These are phyloP conservation scores for Rhinoderma darwinii DNA, from an alignment of 2,113 vertebrate species.

Conservation along the genomic window DNA sequence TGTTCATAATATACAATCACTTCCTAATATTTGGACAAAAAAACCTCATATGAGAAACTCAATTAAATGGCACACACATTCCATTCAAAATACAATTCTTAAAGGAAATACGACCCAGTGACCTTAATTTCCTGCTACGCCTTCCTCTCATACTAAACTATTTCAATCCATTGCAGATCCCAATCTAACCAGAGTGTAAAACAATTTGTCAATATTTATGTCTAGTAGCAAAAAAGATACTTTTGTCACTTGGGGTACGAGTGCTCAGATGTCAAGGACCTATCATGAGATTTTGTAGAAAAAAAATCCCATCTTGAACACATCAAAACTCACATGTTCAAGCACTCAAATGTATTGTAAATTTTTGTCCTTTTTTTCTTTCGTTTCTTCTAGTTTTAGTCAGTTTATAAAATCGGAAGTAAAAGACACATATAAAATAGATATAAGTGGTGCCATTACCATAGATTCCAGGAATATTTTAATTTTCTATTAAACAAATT, in stretches of 20 bases:
- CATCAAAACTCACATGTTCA: background rate
- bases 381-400: background rate
- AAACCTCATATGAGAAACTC: slow-evolving; percentile 44
- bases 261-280: background rate
- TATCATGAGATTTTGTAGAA: background rate
- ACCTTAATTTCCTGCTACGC: slow-evolving; percentile 57
- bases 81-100: slow-evolving; percentile 55
- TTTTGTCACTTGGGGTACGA: background rate
- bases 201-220: slow-evolving; percentile 54
- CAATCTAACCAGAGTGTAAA: slow-evolving; percentile 49
- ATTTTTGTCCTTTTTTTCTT: background rate
- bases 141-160: slow-evolving; percentile 46
- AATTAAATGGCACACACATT: slow-evolving; percentile 55
- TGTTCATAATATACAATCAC: slow-evolving; percentile 19
- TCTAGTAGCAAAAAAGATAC: slow-evolving; percentile 33
- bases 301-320: background rate
- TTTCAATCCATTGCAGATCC: slow-evolving; percentile 34
- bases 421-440: background rate
- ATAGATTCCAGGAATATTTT: background rate
- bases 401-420: background rate
- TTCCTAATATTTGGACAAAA: slow-evolving; percentile 43
- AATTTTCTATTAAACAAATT: no score
- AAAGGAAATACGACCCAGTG: slow-evolving; percentile 55
- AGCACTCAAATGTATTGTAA: background rate
- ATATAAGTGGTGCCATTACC: background rate